Conservation (phyloP, 1,140 invertebrate species). For the Coelopa frigida region DNA sequence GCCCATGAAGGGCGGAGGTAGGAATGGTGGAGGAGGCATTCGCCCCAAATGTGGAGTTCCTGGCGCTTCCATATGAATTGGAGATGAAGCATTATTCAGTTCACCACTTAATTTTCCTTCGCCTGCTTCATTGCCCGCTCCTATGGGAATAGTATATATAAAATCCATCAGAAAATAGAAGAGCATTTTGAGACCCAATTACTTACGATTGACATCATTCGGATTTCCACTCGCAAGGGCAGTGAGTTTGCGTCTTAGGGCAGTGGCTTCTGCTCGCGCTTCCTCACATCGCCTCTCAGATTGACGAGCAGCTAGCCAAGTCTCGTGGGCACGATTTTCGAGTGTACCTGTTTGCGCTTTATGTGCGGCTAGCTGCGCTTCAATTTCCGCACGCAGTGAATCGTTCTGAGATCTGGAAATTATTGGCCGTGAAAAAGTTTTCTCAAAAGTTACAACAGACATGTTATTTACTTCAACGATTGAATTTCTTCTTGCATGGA, state of each 20-base stretch:
- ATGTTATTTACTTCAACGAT: conserved; percentile 61
- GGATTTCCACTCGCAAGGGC: conserved; percentile 30
- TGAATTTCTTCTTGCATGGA: conserved; percentile 71
- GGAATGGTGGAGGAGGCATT: conserved; percentile 48
- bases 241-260: conserved; percentile 64
- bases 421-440: conserved; percentile 2
- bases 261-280: conserved; percentile 62
- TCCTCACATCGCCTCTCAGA: conserved; percentile 70
- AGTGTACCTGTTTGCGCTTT: conserved; percentile 65
- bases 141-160: no score
- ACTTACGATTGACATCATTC: conserved; percentile 22
- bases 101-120: conserved; percentile 11
- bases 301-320: conserved; percentile 68
- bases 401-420: conserved; percentile 59
- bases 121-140: neutral
- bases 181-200: no score
- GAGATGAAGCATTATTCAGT: conserved; percentile 23
- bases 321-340: conserved; percentile 69
- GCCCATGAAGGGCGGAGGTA: conserved; percentile 45
- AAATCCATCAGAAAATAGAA: no score
- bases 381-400: conserved; percentile 66
- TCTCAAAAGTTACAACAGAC: conserved; percentile 6
- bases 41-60: conserved; percentile 45
- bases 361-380: conserved; percentile 69
- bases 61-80: conserved; percentile 48